Percentiles rank a stretch among this genome's conserved stretches.
phyloP scores from a whole-genome alignment of 2,888 invertebrate genomes.

The Muschampia plurimacula region DNA sequence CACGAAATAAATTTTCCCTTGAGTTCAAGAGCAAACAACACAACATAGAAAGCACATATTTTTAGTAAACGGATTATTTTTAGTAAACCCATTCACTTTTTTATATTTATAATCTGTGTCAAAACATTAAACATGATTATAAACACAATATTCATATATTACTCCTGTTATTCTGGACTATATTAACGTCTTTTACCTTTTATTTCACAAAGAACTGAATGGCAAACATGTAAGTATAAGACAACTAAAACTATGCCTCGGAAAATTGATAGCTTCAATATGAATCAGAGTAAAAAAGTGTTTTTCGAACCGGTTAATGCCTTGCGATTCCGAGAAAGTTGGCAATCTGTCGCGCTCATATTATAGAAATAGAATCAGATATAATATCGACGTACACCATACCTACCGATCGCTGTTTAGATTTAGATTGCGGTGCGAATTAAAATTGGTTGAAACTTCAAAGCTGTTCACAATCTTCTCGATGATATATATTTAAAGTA shows the following conservation, averaged over 20 bases:
- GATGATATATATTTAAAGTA: conserved; percentile 1
- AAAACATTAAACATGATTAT: not conserved
- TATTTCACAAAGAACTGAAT: not conserved
- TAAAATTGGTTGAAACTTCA: conserved; percentile 43
- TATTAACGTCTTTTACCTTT: not conserved
- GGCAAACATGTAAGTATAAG: not conserved
- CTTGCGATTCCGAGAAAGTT: conserved; percentile 45
- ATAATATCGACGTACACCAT: conserved; percentile 52
- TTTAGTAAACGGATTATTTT: not conserved
- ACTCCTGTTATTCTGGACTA: not conserved
- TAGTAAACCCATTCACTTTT: not conserved
- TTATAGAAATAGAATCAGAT: conserved; percentile 58
- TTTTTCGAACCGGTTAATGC: conserved; percentile 22
- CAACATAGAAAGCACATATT: not conserved
- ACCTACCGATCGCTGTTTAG: conserved; percentile 40
- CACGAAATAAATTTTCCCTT: not conserved
- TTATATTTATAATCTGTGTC: not conserved
- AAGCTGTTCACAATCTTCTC: conserved; percentile 38
- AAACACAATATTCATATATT: not conserved
- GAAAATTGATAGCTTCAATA: not conserved
- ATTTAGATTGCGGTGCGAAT: conserved; percentile 39
- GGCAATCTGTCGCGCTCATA: conserved; percentile 53
- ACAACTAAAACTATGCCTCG: not conserved
- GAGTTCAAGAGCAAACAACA: not conserved
- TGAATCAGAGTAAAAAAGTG: conserved; percentile 8